These are phyloP conservation scores for Cecidostiba fungosa DNA, from an alignment of 2,888 invertebrate genomes.

Conservation along the genomic window DNA sequence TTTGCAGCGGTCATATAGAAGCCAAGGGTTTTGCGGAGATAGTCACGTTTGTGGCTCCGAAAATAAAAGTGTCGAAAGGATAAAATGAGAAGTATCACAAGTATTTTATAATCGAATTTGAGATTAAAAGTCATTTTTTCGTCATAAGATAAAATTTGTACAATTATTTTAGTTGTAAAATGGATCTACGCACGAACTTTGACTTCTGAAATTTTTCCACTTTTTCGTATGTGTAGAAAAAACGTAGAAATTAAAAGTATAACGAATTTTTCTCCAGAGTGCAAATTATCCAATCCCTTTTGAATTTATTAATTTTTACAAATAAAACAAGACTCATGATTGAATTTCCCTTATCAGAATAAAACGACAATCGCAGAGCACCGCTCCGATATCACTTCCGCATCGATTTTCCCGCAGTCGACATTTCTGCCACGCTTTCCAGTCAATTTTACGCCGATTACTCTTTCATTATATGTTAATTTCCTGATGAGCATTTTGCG, in stretches of 20 bases:
- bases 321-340: background rate
- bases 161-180: too few relatives aligned
- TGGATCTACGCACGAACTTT: too few relatives aligned
- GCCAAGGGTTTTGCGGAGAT: too few relatives aligned
- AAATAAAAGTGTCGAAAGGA: too few relatives aligned
- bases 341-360: background rate
- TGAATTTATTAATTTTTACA: background rate
- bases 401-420: background rate
- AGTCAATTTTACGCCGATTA: slow-evolving; percentile 44
- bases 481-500: background rate
- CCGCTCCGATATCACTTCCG: slow-evolving; percentile 19
- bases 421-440: background rate
- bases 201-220: too few relatives aligned
- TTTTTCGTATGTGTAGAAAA: too few relatives aligned
- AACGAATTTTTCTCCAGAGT: background rate
- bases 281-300: background rate
- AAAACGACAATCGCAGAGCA: background rate
- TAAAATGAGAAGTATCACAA: too few relatives aligned
- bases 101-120: too few relatives aligned
- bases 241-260: background rate
- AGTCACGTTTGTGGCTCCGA: too few relatives aligned
- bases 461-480: slow-evolving; percentile 31
- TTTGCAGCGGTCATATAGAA: too few relatives aligned
- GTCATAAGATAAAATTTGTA: too few relatives aligned
- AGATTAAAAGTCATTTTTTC: too few relatives aligned